Base-by-base conservation (phyloP, 2,797 vertebrate species). In the Lepilemur ruficaudatus region DNA sequence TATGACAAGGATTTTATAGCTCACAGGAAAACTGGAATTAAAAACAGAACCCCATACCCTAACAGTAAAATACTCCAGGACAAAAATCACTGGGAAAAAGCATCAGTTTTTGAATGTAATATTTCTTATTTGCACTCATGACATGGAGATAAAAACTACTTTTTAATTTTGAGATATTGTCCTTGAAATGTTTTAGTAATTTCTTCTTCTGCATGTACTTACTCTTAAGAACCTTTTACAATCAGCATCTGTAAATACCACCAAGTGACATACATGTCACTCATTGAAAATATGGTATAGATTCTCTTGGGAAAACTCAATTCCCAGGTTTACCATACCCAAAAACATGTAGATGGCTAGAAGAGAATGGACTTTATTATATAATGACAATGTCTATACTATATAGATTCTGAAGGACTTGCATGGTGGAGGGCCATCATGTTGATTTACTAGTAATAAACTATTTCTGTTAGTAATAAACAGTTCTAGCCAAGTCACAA, bases 371-470 rank as follows among this genome's bases (percentile, higher is more conserved):
- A 96, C 95, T 97, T 98, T 97, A 98, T 97, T 98, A 93, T 97
- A 96, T 94, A 98, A 97, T 94, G 93, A 93, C 96, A 96, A 98
- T 93, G 94, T 93, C 98, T 97, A 95, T 65, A 91, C 92, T 97
- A 84, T 96, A 97, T 90, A 96, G 93, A 98, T 96, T 98, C 89
- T 95, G 88, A 98, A 98, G 95, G 90, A 96, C 94, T 96, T 96
- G 72, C 92, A 89, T 92, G n/a, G 48, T 73, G 97, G 94, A 97
- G 89, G 93, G 97, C 84, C 83, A 96, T 94, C 57, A 57, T 96
- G 98, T 98, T 98, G 98, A 98, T 98, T 98, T 97, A 97, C 95
- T 95, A 96, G 91, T 93, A 98, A 98, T 97, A 98, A 98, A 98
- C 93, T 93, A 85, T 88, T 88, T 32, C 89, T 97, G 90, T 97